These are phyloP conservation scores for Andricus curvator DNA, from an alignment of 2,888 invertebrate genomes.

Conservation along the genomic window DNA sequence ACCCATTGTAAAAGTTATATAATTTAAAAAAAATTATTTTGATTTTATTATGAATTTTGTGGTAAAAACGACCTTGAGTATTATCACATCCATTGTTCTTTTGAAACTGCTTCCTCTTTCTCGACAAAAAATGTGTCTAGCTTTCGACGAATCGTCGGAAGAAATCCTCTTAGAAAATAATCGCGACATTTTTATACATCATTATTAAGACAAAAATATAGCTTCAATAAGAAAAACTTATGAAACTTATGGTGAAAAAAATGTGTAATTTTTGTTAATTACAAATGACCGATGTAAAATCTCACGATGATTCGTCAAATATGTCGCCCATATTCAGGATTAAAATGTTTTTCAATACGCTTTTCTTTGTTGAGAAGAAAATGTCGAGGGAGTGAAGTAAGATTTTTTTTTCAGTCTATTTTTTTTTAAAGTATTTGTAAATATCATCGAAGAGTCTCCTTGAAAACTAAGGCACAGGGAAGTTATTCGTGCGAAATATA, in stretches of 20 bases:
- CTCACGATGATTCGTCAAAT: background rate
- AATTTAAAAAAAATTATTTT: background rate
- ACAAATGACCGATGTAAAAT: background rate
- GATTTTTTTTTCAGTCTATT: background rate
- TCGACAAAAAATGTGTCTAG: background rate
- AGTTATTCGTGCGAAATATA: background rate
- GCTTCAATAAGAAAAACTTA: background rate
- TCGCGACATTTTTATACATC: background rate
- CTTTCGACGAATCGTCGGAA: background rate
- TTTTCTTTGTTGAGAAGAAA: background rate
- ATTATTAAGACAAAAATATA: background rate
- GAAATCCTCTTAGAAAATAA: background rate
- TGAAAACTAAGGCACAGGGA: constrained; percentile 1
- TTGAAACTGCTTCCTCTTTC: constrained; percentile 9
- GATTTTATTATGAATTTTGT: background rate
- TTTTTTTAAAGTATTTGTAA: background rate
- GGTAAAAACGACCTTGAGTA: background rate
- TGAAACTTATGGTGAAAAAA: background rate
- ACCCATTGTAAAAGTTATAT: background rate
- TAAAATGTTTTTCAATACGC: background rate
- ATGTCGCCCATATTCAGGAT: background rate
- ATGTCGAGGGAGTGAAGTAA: background rate
- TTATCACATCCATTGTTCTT: background rate
- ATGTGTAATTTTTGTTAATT: background rate
- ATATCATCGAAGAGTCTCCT: constrained; percentile 6